A percentile compares a stretch with the other conserved stretches of the same genome.
Evolutionary conservation across 2,113 vertebrate species (phyloP).

Genomic region (Acanthisitta chloris): DNA sequence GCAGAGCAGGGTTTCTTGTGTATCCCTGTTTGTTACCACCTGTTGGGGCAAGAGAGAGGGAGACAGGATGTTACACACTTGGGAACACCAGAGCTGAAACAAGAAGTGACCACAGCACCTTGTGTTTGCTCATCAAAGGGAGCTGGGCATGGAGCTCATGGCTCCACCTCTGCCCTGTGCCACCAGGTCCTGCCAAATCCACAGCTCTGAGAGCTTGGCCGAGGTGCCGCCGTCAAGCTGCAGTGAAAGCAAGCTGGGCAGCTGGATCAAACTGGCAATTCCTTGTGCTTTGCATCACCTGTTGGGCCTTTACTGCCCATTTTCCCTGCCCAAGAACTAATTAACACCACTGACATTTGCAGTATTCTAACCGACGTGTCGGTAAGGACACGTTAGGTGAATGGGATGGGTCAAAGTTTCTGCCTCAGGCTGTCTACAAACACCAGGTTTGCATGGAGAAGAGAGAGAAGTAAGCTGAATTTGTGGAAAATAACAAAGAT

Average conservation of each 20-base stretch:
- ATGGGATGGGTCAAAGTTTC: neutral
- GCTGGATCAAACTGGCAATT: neutral
- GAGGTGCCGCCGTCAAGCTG: neutral
- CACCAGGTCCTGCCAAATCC: accelerated
- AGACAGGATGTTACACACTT: neutral
- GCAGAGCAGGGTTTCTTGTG: constrained; percentile 98
- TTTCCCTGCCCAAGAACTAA: neutral
- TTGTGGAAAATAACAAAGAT: neutral
- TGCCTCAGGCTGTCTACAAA: neutral
- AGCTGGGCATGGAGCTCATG: accelerated
- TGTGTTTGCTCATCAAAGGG: neutral
- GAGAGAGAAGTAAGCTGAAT: neutral
- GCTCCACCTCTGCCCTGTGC: neutral
- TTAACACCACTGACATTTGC: neutral
- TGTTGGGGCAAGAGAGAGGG: constrained; percentile 50
- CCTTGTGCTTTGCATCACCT: neutral
- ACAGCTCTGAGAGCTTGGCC: neutral
- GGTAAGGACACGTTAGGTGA: neutral
- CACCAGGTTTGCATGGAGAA: neutral
- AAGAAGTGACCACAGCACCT: neutral
- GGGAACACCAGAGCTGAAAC: neutral
- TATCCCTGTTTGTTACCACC: constrained; percentile 99
- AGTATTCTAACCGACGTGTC: neutral
- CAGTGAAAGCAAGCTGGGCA: neutral
- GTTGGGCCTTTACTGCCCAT: neutral